Evolutionary conservation across 2,888 invertebrate genomes (phyloP), one percentile per base, ranked within the genome.

Genomic region (Hemistola chrysoprasaria): DNA sequence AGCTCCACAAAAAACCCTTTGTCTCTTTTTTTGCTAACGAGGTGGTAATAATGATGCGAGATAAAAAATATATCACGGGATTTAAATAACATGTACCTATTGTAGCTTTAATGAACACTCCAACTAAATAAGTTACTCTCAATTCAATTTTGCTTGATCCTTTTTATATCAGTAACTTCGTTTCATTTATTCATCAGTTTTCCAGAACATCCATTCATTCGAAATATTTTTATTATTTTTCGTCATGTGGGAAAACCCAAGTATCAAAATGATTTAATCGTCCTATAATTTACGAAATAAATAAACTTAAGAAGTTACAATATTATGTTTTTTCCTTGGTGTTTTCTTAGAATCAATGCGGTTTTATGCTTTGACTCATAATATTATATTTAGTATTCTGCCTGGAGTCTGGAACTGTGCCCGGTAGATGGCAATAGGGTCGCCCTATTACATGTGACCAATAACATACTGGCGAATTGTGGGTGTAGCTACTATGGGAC

Each of bases 21-120:
- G 56, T 62, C 53, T 74, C 63, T 67, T 67, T 68, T 65, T 50
- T 60, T 56, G 56, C 56, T 66, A 71, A 68, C 65, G 69, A 74
- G 63, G 60, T 55, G 45, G 43, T 53, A 53, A 55, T 66, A 69
- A 70, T 62, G 58, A 57, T 55, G 32, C 22, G 47, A 42, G 46
- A 57, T 56, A 67, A 71, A 69, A 68, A 63, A 39, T 47, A 48
- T 37, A 45, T 38, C 22, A 28, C 27, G 16, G 50, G 44, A 57
- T 27, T 36, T 43, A 53, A 56, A 62, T 59, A 65, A 62, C 62
- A 44, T 54, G 54, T 58, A n/a, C n/a, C n/a, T n/a, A n/a, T n/a
- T n/a, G 58, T 53, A 53, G 50, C 51, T 42, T 36, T 45, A 43
- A 41, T 45, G 50, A 55, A 36, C 4, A 2, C 16, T 16, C 2